Base-by-base conservation (phyloP, 2,888 invertebrate genomes). In the Agapostemon virescens region DNA sequence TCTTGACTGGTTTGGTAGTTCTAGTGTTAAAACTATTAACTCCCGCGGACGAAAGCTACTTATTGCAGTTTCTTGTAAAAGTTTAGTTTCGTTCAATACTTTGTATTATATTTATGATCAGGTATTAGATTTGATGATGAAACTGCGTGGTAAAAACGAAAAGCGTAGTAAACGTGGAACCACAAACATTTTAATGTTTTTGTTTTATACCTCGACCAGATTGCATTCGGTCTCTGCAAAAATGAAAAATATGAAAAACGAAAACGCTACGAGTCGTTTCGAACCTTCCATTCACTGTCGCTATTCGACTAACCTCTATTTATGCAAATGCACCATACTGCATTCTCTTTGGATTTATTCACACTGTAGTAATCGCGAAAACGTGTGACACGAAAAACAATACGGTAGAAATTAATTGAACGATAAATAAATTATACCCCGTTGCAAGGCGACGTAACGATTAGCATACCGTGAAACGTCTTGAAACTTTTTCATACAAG, bases 291-390 rank as follows among this genome's bases (percentile, higher is more conserved):
- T 55, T 55, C 55, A 55, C 55, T 55, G 7, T 55, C 23, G 55
- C 55, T 55, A 26, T 55, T 55, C 26, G 26, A 55, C 55, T 55
- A 55, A 30, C 55, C 55, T 55, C 55, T 55, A 55, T 26, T 55
- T 55, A 55, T 55, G 55, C 55, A 55, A 55, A 55, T 33, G 23
- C 58, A 23, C 30, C 33, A 15, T 36, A 6, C 67, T 38, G 40
- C 49, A 61, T 58, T 58, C 26, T 3, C 69, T 26, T 61, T 20
- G 33, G 52, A 67, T 68, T 52, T 49, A 52, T 30, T 55, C 40
- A 61, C 26, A 55, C 55, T 26, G 17, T 26, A 26, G 55, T 55
- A 26, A 55, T 55, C 26, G 55, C 17, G 17, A 55, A 55, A 55
- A 55, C 26, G 55, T 17, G 6, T 17, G 55, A 55, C 13, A 26